phyloP scores from a whole-genome alignment of 2,888 invertebrate species.

The Trachelus troglodyta region DNA sequence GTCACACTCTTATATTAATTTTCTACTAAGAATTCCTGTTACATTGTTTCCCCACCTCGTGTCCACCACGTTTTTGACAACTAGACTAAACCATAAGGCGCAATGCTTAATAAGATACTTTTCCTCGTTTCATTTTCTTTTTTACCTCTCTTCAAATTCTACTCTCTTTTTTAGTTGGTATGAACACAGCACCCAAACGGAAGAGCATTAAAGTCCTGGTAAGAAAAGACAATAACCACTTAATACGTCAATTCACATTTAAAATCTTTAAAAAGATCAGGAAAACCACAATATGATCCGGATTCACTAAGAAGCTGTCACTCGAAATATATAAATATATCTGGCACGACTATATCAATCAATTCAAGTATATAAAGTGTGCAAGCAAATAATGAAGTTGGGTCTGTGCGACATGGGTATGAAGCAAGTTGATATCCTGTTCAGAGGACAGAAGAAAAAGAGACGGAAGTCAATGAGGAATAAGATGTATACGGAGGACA shows the following conservation, averaged over 20 bases:
- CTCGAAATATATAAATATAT: not conserved
- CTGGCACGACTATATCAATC: not conserved
- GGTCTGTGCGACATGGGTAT: too few species aligned
- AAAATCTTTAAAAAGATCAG: not conserved
- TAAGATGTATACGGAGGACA: not conserved
- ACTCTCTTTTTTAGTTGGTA: constrained; percentile 43
- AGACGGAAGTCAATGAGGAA: not conserved
- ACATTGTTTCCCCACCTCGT: not conserved
- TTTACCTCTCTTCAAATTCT: constrained; percentile 21
- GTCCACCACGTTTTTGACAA: not conserved
- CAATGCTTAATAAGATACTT: not conserved
- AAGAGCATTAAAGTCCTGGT: constrained; percentile 30
- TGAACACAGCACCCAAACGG: constrained; percentile 40
- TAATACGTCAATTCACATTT: not conserved
- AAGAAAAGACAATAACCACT: not conserved
- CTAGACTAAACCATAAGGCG: too few species aligned
- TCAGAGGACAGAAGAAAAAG: not conserved
- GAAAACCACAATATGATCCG: not conserved
- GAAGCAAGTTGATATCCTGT: not conserved
- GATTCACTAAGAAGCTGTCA: not conserved
- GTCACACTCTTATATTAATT: not conserved
- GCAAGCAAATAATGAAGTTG: not conserved
- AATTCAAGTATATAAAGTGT: not conserved
- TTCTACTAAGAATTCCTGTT: not conserved
- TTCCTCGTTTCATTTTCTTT: constrained; percentile 18